phyloP scores from a whole-genome alignment of 2,113 vertebrate genomes.

The Lophochroa leadbeateri region DNA sequence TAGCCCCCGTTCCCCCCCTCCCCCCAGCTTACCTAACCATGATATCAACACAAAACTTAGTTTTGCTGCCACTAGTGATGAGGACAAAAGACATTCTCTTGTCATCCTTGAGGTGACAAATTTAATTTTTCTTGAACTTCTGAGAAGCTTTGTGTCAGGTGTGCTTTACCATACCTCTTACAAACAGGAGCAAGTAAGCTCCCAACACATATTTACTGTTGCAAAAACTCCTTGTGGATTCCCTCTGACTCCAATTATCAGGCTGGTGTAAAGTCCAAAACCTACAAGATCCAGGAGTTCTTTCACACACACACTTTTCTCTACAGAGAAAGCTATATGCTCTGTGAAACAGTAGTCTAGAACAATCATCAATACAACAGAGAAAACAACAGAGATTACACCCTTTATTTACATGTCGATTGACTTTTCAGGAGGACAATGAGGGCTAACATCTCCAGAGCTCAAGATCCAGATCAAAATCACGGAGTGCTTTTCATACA shows the following conservation, averaged over 20 bases:
- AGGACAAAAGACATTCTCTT: neutral
- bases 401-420: neutral
- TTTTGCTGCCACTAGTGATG: neutral
- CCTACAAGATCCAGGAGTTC: neutral
- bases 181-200: neutral
- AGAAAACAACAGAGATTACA: neutral
- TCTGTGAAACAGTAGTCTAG: neutral
- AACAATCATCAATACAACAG: neutral
- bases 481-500: neutral
- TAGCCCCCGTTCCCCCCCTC: too few relatives aligned
- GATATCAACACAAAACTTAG: neutral
- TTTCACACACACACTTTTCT: neutral
- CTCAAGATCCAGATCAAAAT: neutral
- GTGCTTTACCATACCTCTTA: neutral
- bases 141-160: neutral
- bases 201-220: neutral
- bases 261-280: neutral
- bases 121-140: neutral
- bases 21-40: neutral
- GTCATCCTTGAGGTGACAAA: neutral
- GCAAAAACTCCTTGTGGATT: neutral
- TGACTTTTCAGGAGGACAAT: neutral
- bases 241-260: neutral
- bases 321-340: neutral
- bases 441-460: neutral